Base-by-base conservation (phyloP, 2,113 vertebrate genomes). In the Prunella himalayana region DNA sequence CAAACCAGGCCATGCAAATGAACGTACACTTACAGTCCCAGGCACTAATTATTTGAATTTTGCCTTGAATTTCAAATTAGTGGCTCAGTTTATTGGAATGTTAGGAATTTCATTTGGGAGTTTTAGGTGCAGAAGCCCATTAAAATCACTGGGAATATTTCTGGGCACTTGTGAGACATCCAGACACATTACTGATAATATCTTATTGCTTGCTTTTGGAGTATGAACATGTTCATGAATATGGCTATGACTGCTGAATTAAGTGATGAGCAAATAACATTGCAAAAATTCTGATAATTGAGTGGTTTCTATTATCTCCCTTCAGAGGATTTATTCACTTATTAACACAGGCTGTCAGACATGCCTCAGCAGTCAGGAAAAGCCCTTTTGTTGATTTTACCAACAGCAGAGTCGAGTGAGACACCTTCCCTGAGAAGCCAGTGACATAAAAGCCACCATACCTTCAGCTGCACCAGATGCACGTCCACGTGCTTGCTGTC, bases 401-500 rank as follows among this genome's bases (percentile, higher is more conserved):
- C 24, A 42, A 15, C 5, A 31, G 23, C 39, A 88, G 44, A 49
- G 35, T 9, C 6, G 7, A 63, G 11, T 1, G 2, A 63, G 33
- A 17, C 10, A 23, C 8, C 13, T 70, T 50, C 7, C 27, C 13
- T 35, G 72, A 65, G 28, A 75, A 75, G 21, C 8, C 11, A 47
- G 7, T 23, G 73, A 21, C 3, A 9, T 2, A n/a, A 53, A 86
- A 41, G 21, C 35, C 18, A n/a, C 51, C 98, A 85, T 98, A 99
- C 99, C 99, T 99, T 99, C 41, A 99, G 99, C 86, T 99, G 99
- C 42, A 99, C 98, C 71, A 99, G 98, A 71, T 99, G 99, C 69
- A 99, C 99, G 80, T 99, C 99, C 92, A 99, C 99, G 8, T 99
- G 99, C 75, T 98, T 98, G 97, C 98, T 98, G 31, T 98, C 98